Evolutionary conservation across 2,113 vertebrate species (phyloP).

Genomic region (Paraplagusia blochii): DNA sequence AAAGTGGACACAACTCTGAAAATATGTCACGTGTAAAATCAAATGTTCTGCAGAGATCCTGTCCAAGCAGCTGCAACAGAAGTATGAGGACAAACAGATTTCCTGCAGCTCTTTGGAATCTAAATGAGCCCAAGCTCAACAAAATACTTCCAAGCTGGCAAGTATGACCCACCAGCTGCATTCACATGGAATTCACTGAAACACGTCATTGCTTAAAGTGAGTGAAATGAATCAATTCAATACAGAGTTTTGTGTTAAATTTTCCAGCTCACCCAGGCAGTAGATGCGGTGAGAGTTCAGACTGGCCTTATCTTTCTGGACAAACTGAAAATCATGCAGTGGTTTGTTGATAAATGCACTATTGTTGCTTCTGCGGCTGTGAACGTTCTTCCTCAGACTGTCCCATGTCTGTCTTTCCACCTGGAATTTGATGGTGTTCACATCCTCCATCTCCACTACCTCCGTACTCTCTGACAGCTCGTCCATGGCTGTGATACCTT

Average conservation of each 20-base stretch:
- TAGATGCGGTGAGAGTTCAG: conserved; percentile 92
- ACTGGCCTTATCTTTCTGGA: conserved; percentile 85
- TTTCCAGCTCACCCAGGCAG: conserved; percentile 84
- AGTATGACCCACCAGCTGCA: conserved; percentile 42
- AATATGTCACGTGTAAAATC: neutral
- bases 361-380: conserved; percentile 87
- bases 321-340: conserved; percentile 92
- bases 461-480: conserved; percentile 77
- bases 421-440: conserved; percentile 78
- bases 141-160: conserved; percentile 27
- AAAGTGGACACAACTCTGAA: neutral
- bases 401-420: conserved; percentile 94
- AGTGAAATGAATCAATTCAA: conserved; percentile 21
- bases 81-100: conserved; percentile 16
- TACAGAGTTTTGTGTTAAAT: neutral
- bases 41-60: conserved; percentile 1
- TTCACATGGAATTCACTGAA: conserved; percentile 31
- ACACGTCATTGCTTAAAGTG: conserved; percentile 13
- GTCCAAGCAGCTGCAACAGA: neutral
- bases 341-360: conserved; percentile 90
- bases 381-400: conserved; percentile 87
- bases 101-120: conserved; percentile 20
- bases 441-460: conserved; percentile 83
- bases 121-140: conserved; percentile 2
- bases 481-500: conserved; percentile 83